Evolutionary conservation across 64 coral and sea anemone species (phyloP).

Genomic region (Dendronephthya gigantea): DNA sequence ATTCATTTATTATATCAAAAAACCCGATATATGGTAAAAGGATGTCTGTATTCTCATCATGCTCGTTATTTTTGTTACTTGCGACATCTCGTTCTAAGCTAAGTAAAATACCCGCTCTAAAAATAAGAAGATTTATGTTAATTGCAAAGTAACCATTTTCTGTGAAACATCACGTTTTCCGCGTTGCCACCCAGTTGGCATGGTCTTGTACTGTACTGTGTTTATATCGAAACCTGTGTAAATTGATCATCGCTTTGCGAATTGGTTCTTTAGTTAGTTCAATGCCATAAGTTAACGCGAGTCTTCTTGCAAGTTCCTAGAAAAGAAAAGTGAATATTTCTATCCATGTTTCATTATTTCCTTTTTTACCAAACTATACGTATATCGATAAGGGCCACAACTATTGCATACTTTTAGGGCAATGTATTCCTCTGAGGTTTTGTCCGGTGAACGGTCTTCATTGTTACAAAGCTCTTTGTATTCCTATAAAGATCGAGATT

Average conservation of each 20-base stretch:
- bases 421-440: not conserved
- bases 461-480: not conserved
- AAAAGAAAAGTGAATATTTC: not conserved
- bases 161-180: too few relatives aligned
- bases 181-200: too few relatives aligned
- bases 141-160: too few relatives aligned
- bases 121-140: not conserved
- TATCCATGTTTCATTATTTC: not conserved
- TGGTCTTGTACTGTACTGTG: too few relatives aligned
- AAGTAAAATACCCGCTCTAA: conserved; percentile 67
- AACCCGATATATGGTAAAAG: conserved; percentile 64
- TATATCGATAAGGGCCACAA: not conserved
- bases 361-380: not conserved
- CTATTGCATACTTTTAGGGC: not conserved
- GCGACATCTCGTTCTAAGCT: conserved; percentile 27
- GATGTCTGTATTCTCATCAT: not conserved
- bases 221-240: conserved; percentile 59
- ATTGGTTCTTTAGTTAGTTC: conserved; percentile 74
- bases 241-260: conserved; percentile 59
- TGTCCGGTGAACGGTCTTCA: not conserved
- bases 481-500: not conserved
- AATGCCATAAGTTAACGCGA: conserved; percentile 77
- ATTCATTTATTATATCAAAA: conserved; percentile 77
- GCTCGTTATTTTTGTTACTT: not conserved
- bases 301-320: conserved; percentile 61